Evolutionary conservation across 53 echinoderm and acorn worm species (phyloP).

Genomic region (Crossaster papposus): DNA sequence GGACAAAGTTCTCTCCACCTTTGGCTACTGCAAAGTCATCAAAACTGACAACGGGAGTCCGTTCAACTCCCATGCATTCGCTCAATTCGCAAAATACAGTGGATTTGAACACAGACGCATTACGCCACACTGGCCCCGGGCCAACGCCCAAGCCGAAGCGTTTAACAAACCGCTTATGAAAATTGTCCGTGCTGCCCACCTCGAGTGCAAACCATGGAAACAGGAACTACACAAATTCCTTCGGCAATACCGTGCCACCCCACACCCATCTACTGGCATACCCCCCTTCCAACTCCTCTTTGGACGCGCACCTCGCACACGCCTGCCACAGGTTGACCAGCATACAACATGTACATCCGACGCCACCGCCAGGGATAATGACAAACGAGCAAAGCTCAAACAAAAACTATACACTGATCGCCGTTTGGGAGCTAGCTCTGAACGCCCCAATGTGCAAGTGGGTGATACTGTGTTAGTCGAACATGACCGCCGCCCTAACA

Average conservation of each 20-base stretch:
- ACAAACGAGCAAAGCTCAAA: slow-evolving; percentile 53
- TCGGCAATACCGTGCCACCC: slow-evolving; percentile 64
- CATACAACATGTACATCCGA: slow-evolving; percentile 9
- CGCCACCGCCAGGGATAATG: slow-evolving; percentile 34
- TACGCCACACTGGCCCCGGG: slow-evolving; percentile 65
- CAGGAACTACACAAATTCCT: slow-evolving; percentile 60
- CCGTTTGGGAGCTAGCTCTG: no score
- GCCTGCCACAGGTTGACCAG: slow-evolving; percentile 47
- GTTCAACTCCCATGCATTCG: neutral
- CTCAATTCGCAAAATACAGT: slow-evolving; percentile 4
- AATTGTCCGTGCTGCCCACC: slow-evolving; percentile 34
- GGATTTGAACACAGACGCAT: slow-evolving; percentile 69
- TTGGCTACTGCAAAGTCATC: slow-evolving; percentile 28
- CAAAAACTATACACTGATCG: slow-evolving; percentile 55
- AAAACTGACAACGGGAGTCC: slow-evolving; percentile 68
- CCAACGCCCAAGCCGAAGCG: neutral
- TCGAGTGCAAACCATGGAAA: slow-evolving; percentile 54
- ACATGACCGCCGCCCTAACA: no score
- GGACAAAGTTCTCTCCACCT: slow-evolving; percentile 8
- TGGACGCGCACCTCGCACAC: slow-evolving; percentile 47
- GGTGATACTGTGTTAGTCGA: no score
- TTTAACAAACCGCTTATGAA: slow-evolving; percentile 8
- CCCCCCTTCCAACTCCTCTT: slow-evolving; percentile 52
- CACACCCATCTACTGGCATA: slow-evolving; percentile 58
- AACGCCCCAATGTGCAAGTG: no score